These are phyloP conservation scores for Melanotaenia parkinsoni DNA, from an alignment of 2,797 vertebrate species.

Conservation along the genomic window DNA sequence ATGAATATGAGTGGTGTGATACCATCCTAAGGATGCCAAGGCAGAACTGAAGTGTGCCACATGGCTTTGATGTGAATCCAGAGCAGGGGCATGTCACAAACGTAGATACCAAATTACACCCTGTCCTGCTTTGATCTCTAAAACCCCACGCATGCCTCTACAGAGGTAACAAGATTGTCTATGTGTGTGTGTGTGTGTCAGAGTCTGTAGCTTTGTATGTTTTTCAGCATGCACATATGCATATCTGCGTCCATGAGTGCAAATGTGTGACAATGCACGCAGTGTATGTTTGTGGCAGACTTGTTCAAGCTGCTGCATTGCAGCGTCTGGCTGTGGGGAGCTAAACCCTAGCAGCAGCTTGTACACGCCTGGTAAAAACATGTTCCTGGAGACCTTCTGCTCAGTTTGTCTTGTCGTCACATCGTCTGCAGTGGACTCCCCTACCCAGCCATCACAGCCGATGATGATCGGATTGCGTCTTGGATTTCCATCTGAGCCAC, in stretches of 20 bases:
- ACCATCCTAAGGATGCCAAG: slow-evolving; percentile 72
- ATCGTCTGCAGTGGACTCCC: slow-evolving; percentile 72
- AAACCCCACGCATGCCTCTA: slow-evolving; percentile 65
- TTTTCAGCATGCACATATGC: slow-evolving; percentile 24
- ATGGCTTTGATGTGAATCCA: slow-evolving; percentile 80
- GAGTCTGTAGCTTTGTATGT: slow-evolving; percentile 36
- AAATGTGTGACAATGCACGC: slow-evolving; percentile 15
- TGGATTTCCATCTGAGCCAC: slow-evolving; percentile 78
- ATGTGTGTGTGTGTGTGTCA: slow-evolving; percentile 29
- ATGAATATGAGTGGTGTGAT: slow-evolving; percentile 64
- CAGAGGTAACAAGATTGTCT: slow-evolving; percentile 67
- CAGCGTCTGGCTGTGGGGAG: slow-evolving; percentile 47
- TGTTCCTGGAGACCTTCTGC: slow-evolving; percentile 74
- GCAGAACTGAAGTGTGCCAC: slow-evolving; percentile 72
- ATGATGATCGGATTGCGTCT: slow-evolving; percentile 74
- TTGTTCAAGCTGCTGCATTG: slow-evolving; percentile 39
- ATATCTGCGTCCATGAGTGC: slow-evolving; percentile 24
- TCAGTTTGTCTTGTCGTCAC: slow-evolving; percentile 79
- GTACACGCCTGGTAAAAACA: slow-evolving; percentile 76
- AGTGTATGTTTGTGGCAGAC: slow-evolving; percentile 11
- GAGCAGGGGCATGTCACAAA: slow-evolving; percentile 79
- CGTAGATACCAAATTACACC: slow-evolving; percentile 80
- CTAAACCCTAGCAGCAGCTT: slow-evolving; percentile 66
- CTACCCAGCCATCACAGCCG: slow-evolving; percentile 56
- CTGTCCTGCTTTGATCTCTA: slow-evolving; percentile 80